phyloP scores from a whole-genome alignment of 1,140 invertebrate genomes.

The Scaptodrosophila lebanonensis region DNA sequence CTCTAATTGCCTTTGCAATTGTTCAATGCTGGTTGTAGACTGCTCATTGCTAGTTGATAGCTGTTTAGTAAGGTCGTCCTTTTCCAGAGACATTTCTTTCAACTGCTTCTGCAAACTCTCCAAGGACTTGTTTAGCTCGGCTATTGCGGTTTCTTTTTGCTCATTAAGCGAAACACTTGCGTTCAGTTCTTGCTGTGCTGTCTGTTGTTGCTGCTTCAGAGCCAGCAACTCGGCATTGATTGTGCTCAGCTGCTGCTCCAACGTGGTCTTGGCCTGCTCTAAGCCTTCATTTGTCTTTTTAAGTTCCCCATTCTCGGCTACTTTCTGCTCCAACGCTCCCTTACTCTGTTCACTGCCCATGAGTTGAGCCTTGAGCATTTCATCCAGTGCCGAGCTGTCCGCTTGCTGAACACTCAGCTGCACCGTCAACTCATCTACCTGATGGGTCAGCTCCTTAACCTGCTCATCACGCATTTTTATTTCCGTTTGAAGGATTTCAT shows the following conservation, averaged over 20 bases:
- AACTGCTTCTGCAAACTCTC: neutral
- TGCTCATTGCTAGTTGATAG: neutral
- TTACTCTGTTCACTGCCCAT: conserved; percentile 14
- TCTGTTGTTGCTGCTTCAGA: conserved; percentile 77
- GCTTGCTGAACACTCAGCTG: conserved; percentile 75
- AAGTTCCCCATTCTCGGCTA: conserved; percentile 15
- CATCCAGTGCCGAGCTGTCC: conserved; percentile 68
- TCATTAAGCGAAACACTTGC: conserved; percentile 53
- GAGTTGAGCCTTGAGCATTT: conserved; percentile 56
- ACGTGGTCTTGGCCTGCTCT: conserved; percentile 51
- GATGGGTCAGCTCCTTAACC: conserved; percentile 46
- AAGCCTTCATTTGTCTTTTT: conserved; percentile 20
- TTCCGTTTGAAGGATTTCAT: conserved; percentile 54
- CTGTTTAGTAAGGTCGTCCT: too few species aligned
- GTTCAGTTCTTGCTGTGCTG: conserved; percentile 88
- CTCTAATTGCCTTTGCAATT: neutral
- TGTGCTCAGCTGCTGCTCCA: conserved; percentile 71
- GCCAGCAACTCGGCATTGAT: conserved; percentile 55
- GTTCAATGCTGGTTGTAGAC: neutral
- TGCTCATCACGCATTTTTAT: conserved; percentile 53
- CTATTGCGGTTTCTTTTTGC: conserved; percentile 83
- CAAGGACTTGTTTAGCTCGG: neutral
- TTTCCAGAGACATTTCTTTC: too few species aligned
- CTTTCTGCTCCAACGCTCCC: conserved; percentile 20
- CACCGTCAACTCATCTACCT: conserved; percentile 53